Base-by-base conservation (phyloP, 1,140 invertebrate species). In the Phenacoccus solenopsis region DNA sequence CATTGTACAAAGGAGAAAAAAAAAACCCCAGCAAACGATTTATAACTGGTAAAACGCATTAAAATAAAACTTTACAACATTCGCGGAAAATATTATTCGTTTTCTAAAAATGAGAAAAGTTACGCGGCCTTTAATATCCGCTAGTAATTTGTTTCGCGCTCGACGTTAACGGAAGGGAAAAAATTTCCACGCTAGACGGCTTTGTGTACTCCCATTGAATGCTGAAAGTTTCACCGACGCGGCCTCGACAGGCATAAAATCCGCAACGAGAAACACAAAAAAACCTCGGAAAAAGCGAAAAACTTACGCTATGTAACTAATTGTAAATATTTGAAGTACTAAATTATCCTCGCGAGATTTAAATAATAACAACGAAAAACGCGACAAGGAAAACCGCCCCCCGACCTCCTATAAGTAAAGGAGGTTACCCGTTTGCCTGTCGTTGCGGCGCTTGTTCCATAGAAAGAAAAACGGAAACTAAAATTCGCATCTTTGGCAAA, bases 11-110 rank as follows among this genome's bases (percentile, higher is more conserved):
- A n/a, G 38, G 12, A n/a, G 13, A 49, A 49, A 49, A 32, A 32
- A 49, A 49, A 49, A n/a, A n/a, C n/a, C n/a, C n/a, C n/a, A n/a
- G n/a, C n/a, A n/a, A n/a, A n/a, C 38, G 38, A 49, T 49, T 49
- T 49, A 49, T 49, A 49, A 49, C 38, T 16, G 20, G 30, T 49
- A 49, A 49, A 49, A 49, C 38, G 38, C 38, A 49, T 49, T 49
- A 49, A 49, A 49, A 49, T 49, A 49, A 49, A 49, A 49, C 38
- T 49, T 49, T 49, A 49, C 38, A 49, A 49, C 38, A 49, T 49
- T 49, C 5, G 12, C 13, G 20, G 38, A 49, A 49, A 49, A 49
- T 49, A 49, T 32, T 32, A 32, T 49, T 49, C 38, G 38, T 49
- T 49, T 49, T 49, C 5, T 49, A 49, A 49, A 49, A 49, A 49